Percentiles rank a stretch among this genome's conserved stretches.
Conservation (phyloP, 2,888 invertebrate species). For the Vesta saturnalis region DNA sequence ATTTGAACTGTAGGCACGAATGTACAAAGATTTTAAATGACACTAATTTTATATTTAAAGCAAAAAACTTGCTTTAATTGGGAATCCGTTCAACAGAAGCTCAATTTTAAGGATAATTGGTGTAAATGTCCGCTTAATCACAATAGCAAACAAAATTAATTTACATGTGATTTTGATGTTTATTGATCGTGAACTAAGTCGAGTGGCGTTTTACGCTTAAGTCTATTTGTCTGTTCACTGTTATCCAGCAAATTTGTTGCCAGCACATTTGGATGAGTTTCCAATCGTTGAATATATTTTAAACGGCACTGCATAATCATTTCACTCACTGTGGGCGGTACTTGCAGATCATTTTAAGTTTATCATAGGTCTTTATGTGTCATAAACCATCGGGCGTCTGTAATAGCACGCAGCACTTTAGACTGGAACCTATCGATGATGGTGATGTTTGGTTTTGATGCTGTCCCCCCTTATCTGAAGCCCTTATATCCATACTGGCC, state of each 20-base stretch:
- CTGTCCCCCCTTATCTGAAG: conserved; percentile 11
- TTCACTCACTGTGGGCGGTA: conserved; percentile 10
- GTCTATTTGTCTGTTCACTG: conserved; percentile 5
- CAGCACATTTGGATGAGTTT: conserved; percentile 10
- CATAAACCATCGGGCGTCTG: conserved; percentile 3
- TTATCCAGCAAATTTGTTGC: conserved; percentile 10
- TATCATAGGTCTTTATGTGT: conserved; percentile 16
- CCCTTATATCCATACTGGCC: conserved; percentile 10
- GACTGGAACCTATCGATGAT: background rate
- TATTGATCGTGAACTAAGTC: background rate
- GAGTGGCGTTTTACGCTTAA: conserved; percentile 5
- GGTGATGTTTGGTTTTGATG: background rate
- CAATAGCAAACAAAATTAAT: background rate
- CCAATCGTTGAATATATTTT: conserved; percentile 14
- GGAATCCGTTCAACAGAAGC: too few species aligned
- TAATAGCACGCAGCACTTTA: background rate
- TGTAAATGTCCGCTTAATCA: too few species aligned
- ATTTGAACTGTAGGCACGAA: too few species aligned
- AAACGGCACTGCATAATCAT: conserved; percentile 10
- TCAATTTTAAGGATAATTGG: too few species aligned
- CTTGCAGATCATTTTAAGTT: conserved; percentile 13
- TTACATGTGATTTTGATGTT: background rate
- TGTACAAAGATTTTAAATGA: too few species aligned
- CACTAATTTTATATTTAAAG: too few species aligned
- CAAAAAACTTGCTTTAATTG: too few species aligned